Base-by-base conservation (phyloP, 2,797 vertebrate species). In the Hozukius guyotensis region DNA sequence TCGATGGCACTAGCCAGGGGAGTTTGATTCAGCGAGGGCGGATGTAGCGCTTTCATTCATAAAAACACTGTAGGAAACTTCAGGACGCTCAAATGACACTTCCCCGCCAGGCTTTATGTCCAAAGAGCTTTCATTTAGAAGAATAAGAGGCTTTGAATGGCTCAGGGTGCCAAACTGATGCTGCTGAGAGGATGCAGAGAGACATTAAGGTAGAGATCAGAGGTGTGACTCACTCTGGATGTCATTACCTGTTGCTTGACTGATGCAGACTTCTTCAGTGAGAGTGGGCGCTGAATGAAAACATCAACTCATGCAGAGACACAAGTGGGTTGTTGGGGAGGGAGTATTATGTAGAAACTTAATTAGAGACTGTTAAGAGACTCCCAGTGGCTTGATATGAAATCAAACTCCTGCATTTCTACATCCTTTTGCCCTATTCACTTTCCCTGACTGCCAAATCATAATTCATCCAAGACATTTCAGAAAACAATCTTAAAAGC, bases 171-270 rank as follows among this genome's bases (percentile, higher is more conserved):
- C 69, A 73, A 60, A 80, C 7, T 1, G 57, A 59, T 0, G 13
- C 38, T 59, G 61, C 73, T 22, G 32, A 18, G 70, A 24, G 5
- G 63, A 82, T 42, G 27, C 6, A 25, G 55, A 20, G 25, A 77
- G 64, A 72, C 38, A 65, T 49, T 55, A 36, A 65, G 31, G 22
- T 13, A n/a, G 29, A 46, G 55, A 72, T 42, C 2, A 55, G 6
- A 1, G 3, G n/a, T 32, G 70, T 86, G 78, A 83, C 57, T 87
- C 70, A 85, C 42, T 18, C n/a, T 62, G 34, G 3, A 4, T 77
- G 6, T 42, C 70, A 52, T 42, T 60, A 34, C 4, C 27, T 76
- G 52, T 49, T 36, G 69, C 12, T 57, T 65, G 57, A 79, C 38
- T 63, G 57, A 78, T 69, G 32, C 31, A 24, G 6, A 22, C 13